A percentile compares a stretch with the other conserved stretches of the same genome.
Conservation (phyloP, 2,888 invertebrate species). For the Xanthorhoe designata region DNA sequence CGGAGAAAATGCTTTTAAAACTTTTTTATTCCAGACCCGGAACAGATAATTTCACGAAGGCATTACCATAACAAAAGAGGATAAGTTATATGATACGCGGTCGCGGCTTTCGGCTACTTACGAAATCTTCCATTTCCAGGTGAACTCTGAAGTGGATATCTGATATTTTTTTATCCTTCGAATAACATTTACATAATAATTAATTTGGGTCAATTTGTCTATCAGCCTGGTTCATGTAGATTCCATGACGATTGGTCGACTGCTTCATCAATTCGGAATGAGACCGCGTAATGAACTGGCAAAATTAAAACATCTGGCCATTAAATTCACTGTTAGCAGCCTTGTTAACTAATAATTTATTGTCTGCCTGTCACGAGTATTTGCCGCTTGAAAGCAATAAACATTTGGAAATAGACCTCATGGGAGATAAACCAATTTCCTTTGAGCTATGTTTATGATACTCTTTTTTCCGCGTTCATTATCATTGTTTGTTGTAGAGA, state of each 20-base stretch:
- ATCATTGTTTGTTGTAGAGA: constrained; percentile 29
- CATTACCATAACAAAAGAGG: constrained; percentile 81
- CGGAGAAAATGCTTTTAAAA: constrained; percentile 47
- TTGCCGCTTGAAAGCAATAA: constrained; percentile 9
- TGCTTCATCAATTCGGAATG: constrained; percentile 28
- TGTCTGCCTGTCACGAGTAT: constrained; percentile 21
- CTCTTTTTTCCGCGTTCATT: constrained; percentile 31
- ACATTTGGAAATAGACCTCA: constrained; percentile 23
- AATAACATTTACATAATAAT: constrained; percentile 60
- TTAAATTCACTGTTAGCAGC: constrained; percentile 18
- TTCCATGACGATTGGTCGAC: constrained; percentile 39
- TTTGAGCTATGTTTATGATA: constrained; percentile 39
- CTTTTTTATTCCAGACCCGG: constrained; percentile 66
- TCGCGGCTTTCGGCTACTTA: constrained; percentile 53
- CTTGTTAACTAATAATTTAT: constrained; percentile 25
- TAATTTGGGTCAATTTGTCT: constrained; percentile 63
- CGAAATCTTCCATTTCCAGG: constrained; percentile 68
- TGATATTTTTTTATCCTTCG: constrained; percentile 56
- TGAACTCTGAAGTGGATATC: constrained; percentile 59
- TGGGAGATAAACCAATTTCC: constrained; percentile 30
- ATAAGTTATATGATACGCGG: constrained; percentile 78
- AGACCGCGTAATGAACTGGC: constrained; percentile 36
- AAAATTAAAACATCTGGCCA: constrained; percentile 30
- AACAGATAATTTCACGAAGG: constrained; percentile 69
- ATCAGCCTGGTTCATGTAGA: constrained; percentile 46